Base-by-base conservation (phyloP, 2,113 vertebrate species). In the Brachyhypopomus occidentalis region DNA sequence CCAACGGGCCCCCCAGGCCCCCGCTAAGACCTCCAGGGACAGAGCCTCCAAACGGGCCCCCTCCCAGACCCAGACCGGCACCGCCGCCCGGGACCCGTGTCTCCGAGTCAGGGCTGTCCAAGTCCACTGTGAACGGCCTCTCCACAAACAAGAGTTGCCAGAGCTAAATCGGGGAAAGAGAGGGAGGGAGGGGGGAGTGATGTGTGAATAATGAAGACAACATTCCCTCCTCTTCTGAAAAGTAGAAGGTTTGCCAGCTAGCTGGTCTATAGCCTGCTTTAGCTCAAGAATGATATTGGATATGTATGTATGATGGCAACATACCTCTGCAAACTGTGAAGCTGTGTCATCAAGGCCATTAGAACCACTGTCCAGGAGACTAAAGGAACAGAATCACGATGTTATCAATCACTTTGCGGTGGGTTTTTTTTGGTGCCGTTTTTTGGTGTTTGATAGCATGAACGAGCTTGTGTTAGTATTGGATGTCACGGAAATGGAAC, bases 291-390 rank as follows among this genome's bases (percentile, higher is more conserved):
- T 8, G 12, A 14, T 52, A 52, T 14, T 52, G 45, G 11, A 52
- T 52, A 52, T 52, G 7, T 14, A 52, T 52, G 3, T 3, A 55
- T 76, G 5, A 69, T 63, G 2, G 76, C 62, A 58, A 87, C 89
- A 83, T 92, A 98, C 97, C 95, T 98, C 97, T 87, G 96, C 93
- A 86, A 98, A 98, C 86, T 96, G 95, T 85, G 96, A 93, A 78
- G 96, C 93, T n/a, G 96, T 92, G 89, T 95, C 95, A 90, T 95
- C 96, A 55, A 94, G 87, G 62, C 94, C 91, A 60, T 92, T 95
- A 79, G 93, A 86, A 0, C 94, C 89, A 77, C 94, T 92, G 87
- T 97, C 96, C 85, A 98, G 92, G 84, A 98, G 96, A 92, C 96
- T 98, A 89, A 86, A 84, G 85, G 87, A 80, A 90, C 77, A 81